Percentiles rank a stretch among this genome's conserved stretches.
Evolutionary conservation across 1,140 invertebrate species (phyloP).

Genomic region (Lutraria rhynchaena): DNA sequence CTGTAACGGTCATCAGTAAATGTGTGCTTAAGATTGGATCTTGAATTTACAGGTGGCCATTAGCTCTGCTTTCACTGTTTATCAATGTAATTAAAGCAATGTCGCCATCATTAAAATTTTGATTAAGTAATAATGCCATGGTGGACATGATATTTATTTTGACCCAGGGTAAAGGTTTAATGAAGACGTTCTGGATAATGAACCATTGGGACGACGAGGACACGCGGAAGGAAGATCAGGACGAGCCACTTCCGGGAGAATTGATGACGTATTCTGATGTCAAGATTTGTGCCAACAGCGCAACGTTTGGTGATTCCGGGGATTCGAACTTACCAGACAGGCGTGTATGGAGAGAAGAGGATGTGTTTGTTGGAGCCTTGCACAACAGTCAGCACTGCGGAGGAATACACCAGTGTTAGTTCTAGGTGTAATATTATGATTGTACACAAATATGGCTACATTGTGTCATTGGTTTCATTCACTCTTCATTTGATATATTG

Average conservation of each 20-base stretch:
- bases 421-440: too few relatives aligned
- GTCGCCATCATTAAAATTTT: background rate
- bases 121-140: background rate
- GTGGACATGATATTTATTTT: background rate
- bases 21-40: too few relatives aligned
- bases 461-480: too few relatives aligned
- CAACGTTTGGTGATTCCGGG: background rate
- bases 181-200: conserved; percentile 90
- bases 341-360: conserved; percentile 31
- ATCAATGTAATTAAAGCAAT: too few relatives aligned
- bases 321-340: background rate
- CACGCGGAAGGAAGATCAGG: background rate
- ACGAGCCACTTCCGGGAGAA: conserved; percentile 16
- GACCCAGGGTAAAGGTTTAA: conserved; percentile 88
- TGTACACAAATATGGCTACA: too few relatives aligned
- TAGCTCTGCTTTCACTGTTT: too few relatives aligned
- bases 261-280: conserved; percentile 48
- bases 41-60: too few relatives aligned
- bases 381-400: background rate
- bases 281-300: background rate
- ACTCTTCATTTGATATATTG: too few relatives aligned
- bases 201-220: conserved; percentile 32
- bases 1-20: too few relatives aligned
- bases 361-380: conserved; percentile 16
- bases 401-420: conserved; percentile 3